Evolutionary conservation across 2,797 vertebrate species (phyloP).

Genomic region (Euphonia xanthogaster): DNA sequence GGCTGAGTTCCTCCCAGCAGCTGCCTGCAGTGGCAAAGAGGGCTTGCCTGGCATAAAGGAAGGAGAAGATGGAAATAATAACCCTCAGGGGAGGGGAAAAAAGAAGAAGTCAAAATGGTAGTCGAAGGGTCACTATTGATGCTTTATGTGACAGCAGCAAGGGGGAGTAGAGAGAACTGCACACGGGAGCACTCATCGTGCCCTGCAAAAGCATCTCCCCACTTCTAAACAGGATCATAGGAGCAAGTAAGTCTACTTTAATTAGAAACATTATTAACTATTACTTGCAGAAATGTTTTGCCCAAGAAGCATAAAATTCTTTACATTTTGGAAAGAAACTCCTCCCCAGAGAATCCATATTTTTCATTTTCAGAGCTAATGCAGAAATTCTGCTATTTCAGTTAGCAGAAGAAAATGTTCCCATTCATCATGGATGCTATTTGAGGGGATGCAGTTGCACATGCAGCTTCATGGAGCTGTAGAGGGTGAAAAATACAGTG

Average conservation of each 20-base stretch:
- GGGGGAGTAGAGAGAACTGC: neutral
- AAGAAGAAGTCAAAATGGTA: neutral
- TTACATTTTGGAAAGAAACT: neutral
- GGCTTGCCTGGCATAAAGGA: neutral
- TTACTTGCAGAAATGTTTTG: neutral
- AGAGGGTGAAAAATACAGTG: neutral
- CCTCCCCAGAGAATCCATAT: neutral
- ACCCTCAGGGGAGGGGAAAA: neutral
- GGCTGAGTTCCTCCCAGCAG: neutral
- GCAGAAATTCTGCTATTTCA: neutral
- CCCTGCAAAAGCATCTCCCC: neutral
- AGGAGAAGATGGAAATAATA: neutral
- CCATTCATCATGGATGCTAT: accelerated
- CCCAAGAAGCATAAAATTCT: neutral
- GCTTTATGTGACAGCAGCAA: neutral
- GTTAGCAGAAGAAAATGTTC: neutral
- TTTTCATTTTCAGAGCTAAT: neutral
- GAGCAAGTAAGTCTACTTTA: neutral
- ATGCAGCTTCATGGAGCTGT: neutral
- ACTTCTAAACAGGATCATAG: neutral
- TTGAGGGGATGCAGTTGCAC: neutral
- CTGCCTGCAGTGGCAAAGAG: neutral
- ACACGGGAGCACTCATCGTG: accelerated
- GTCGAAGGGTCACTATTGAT: neutral
- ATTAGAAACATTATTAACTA: neutral